Evolutionary conservation across 1,140 invertebrate genomes (phyloP), one percentile per base, ranked within the genome.

Genomic region (Ptiloglossa arizonensis): DNA sequence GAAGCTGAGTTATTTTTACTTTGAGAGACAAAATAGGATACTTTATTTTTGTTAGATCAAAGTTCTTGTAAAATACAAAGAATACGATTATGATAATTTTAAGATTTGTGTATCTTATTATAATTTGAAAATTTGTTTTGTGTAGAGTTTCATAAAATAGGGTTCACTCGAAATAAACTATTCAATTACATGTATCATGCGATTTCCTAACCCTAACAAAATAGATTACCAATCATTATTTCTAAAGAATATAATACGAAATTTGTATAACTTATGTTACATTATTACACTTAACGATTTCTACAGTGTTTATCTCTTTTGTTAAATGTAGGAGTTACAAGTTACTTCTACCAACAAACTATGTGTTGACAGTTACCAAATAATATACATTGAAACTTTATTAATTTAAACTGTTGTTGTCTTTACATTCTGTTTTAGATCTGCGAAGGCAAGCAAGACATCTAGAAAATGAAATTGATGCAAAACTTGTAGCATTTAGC

Each of bases 391-490:
- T 19, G 8, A 24, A 35, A 11, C 32, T 50, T n/a, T 0, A 0
- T 41, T 41, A 2, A 11, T 41, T 41, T 41, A 5, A 22, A 35
- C 13, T 29, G 4, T 17, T 22, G 9, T 27, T 74, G 2, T 24
- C 24, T 17, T 22, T 0, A 8, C 19, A 63, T 22, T 13, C 24
- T 64, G 38, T 93, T 94, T 68, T 87, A 99, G 98, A 98, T 93
- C 93, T 99, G 57, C 94, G 98, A 59, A 98, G 98, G 90, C 97
- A 98, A 92, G 98, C 98, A 0, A 93, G 98, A 75, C 95, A 97
- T 79, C 92, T 99, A 35, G 98, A 99, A 94, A 99, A 98, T 95
- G 98, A 99, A 91, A 98, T 99, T 80, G 98, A 99, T 93, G 93
- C 98, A 4, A 99, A 99, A 91, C 92, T 99, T 63, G 97, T 99